phyloP scores from a whole-genome alignment of 2,113 vertebrate genomes.

The Stomatorhinus ivindoensis region DNA sequence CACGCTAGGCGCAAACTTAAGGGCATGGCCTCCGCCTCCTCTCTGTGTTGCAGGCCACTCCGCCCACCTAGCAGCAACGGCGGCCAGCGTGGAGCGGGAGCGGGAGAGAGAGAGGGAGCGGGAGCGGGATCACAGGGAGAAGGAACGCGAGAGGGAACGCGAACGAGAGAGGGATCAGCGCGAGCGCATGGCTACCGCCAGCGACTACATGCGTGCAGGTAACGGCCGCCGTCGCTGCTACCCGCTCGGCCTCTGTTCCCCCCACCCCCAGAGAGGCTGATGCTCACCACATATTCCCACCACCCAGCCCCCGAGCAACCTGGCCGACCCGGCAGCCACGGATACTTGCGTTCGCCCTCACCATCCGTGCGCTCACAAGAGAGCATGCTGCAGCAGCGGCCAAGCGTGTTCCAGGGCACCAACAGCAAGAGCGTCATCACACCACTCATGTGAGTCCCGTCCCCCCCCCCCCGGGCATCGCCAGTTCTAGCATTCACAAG shows the following conservation, averaged over 20 bases:
- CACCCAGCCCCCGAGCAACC: constrained; percentile 70
- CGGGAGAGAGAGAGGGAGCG: constrained; percentile 61
- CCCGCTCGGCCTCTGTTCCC: background rate
- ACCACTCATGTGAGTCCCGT: constrained; percentile 78
- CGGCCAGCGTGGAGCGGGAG: constrained; percentile 68
- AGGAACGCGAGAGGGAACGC: constrained; percentile 42
- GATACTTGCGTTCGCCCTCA: constrained; percentile 82
- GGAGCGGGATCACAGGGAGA: constrained; percentile 54
- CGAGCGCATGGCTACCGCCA: constrained; percentile 40
- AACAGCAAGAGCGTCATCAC: constrained; percentile 92
- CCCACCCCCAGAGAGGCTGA: background rate
- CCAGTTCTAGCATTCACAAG: background rate
- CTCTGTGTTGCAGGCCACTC: constrained; percentile 65
- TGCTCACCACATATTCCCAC: background rate
- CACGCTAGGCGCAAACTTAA: background rate
- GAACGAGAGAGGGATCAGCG: constrained; percentile 24
- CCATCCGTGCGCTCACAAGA: constrained; percentile 85
- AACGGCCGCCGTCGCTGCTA: background rate
- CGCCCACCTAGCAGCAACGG: constrained; percentile 68
- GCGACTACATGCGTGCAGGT: constrained; percentile 59
- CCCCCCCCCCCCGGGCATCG: background rate
- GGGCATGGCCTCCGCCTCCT: background rate
- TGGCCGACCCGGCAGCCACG: constrained; percentile 76
- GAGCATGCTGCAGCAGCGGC: constrained; percentile 79
- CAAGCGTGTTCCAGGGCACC: constrained; percentile 92